Base-by-base conservation (phyloP, 2,888 invertebrate genomes). In the Sphaerophoria rueppellii region DNA sequence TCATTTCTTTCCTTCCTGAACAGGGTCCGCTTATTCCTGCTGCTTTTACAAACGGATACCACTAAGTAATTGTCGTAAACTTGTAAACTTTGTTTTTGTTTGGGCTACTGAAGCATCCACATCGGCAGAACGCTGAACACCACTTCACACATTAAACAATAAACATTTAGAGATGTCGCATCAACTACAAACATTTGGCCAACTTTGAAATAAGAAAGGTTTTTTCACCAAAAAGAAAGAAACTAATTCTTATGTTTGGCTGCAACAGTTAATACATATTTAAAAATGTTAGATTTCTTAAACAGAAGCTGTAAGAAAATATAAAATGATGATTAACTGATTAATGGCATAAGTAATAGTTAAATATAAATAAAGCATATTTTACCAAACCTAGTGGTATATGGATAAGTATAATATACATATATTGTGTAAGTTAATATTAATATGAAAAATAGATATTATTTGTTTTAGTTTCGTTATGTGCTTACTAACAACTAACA, bases 11-110 rank as follows among this genome's bases (percentile, higher is more conserved):
- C 34, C 14, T 52, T 16, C 12, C 24, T 24, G 24, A 24, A 24
- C 95, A 98, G 98, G 98, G 97, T 92, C 97, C 98, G 92, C 94
- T 98, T 94, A 98, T 98, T 95, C 98, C 98, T 93, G 97, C 98
- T 94, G 98, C 98, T 94, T 98, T 98, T 94, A 98, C 98, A 95
- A 98, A 98, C 95, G 98, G 98, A 94, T 98, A 98, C 95, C 98
- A 98, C 95, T 94, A 92, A 92, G 87, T 88, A 88, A 90, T 90
- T 89, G 88, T 89, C 77, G 35, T 58, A 40, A n/a, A n/a, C n/a
- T 82, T 63, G 63, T 60, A 80, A 80, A 77, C 77, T 76, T 76
- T 71, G 74, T 86, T 83, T 80, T 80, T 86, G 86, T 86, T 86
- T 80, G 79, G 83, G 76, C 82, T 81, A 81, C 86, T 80, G 67